Evolutionary conservation across 2,113 vertebrate species (phyloP).

Genomic region (Cathartes aura): DNA sequence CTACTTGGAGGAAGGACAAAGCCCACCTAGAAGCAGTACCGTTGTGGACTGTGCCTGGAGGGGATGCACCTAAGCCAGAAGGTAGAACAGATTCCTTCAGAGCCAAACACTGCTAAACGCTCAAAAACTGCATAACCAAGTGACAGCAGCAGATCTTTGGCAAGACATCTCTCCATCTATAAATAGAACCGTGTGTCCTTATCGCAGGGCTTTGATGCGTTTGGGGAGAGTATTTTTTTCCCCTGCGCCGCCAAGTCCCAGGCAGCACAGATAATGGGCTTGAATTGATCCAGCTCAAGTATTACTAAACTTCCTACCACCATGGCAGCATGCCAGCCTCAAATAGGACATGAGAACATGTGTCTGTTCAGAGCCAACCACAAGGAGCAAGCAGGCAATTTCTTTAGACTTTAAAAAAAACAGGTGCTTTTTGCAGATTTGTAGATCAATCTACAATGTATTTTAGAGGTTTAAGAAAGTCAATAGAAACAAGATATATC

Average conservation of each 20-base stretch:
- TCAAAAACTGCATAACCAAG: background rate
- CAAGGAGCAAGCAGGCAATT: slow-evolving; percentile 51
- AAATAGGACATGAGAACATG: slow-evolving; percentile 58
- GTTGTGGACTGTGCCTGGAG: background rate
- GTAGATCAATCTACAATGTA: slow-evolving; percentile 66
- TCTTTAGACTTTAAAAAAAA: slow-evolving; percentile 27
- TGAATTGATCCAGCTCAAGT: slow-evolving; percentile 57
- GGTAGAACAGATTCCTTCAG: background rate
- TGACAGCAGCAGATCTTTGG: slow-evolving; percentile 8
- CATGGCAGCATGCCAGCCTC: slow-evolving; percentile 21
- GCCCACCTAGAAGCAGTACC: background rate
- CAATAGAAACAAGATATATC: slow-evolving; percentile 69
- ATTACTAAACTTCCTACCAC: slow-evolving; percentile 68
- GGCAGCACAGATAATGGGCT: slow-evolving; percentile 59
- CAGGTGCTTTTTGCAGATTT: slow-evolving; percentile 55
- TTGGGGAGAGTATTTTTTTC: slow-evolving; percentile 9
- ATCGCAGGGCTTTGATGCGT: slow-evolving; percentile 20
- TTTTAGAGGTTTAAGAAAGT: slow-evolving; percentile 68
- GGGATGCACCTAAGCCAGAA: background rate
- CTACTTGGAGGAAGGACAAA: background rate
- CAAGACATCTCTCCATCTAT: slow-evolving; percentile 58
- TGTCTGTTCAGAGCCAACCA: slow-evolving; percentile 53
- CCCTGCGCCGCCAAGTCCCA: background rate
- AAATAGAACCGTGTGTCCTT: slow-evolving; percentile 46
- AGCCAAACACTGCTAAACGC: background rate